Percentiles rank a stretch among this genome's conserved stretches.
Conservation (phyloP, 2,888 invertebrate species). For the Drepanosiphum platanoidis region DNA sequence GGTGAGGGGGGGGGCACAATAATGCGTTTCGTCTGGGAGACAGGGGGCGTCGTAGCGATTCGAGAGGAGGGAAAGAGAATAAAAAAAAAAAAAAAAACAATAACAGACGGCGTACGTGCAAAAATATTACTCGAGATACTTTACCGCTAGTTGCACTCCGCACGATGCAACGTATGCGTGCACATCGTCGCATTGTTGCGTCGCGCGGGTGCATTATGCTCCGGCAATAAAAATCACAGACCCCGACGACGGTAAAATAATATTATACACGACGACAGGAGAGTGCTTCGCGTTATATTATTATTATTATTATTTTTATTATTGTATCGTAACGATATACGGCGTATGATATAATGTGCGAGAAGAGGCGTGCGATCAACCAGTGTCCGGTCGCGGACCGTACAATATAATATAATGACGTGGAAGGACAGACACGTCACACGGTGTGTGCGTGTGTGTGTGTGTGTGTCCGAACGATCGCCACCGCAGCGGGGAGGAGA, state of each 20-base stretch:
- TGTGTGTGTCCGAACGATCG: slow-evolving; percentile 35
- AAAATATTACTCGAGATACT: too few relatives aligned
- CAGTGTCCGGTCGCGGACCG: slow-evolving; percentile 8
- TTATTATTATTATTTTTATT: background rate
- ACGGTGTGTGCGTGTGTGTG: background rate
- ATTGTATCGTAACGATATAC: background rate
- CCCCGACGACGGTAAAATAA: background rate
- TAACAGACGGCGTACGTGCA: too few relatives aligned
- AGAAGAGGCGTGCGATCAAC: background rate
- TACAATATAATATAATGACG: background rate
- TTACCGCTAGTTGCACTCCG: too few relatives aligned
- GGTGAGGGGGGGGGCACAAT: too few relatives aligned
- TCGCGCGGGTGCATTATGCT: background rate
- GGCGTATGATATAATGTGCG: background rate
- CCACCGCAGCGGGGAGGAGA: slow-evolving; percentile 30
- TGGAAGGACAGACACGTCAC: background rate
- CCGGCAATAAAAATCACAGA: background rate
- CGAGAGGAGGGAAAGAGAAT: too few relatives aligned
- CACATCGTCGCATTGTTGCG: background rate
- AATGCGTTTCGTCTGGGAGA: too few relatives aligned
- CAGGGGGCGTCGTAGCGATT: too few relatives aligned
- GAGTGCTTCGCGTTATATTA: background rate
- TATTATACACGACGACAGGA: too few relatives aligned
- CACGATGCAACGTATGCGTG: background rate
- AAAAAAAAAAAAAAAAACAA: too few relatives aligned